Percentiles rank a stretch among this genome's conserved stretches.
Evolutionary conservation across 1,140 invertebrate genomes (phyloP).

Genomic region (Araneus ventricosus): DNA sequence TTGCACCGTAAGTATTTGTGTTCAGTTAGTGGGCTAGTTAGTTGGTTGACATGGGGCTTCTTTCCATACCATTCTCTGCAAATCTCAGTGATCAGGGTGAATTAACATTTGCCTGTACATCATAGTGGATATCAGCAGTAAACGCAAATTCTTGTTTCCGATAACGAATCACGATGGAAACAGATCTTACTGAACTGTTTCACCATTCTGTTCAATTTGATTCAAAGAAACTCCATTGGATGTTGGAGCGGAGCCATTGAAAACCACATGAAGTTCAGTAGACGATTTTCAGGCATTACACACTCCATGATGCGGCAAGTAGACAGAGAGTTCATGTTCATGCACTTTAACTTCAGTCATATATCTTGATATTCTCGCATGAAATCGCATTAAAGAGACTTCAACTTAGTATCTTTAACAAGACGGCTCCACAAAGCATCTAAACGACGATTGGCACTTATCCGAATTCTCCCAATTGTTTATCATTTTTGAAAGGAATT

Average conservation of each 20-base stretch:
- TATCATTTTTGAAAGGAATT: too few relatives aligned
- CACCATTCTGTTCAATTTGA: background rate
- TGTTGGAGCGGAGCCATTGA: background rate
- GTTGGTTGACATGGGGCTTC: constrained; percentile 77
- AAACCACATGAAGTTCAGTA: background rate
- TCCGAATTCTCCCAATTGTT: too few relatives aligned
- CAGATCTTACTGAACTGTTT: background rate
- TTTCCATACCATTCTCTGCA: constrained; percentile 81
- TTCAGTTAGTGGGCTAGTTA: constrained; percentile 77
- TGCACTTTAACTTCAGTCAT: too few relatives aligned
- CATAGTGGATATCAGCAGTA: constrained; percentile 8
- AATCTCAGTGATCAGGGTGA: constrained; percentile 45
- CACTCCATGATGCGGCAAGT: background rate
- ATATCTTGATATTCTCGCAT: too few relatives aligned
- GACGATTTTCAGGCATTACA: background rate
- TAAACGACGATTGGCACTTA: too few relatives aligned
- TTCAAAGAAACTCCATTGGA: background rate
- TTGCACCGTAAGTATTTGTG: constrained; percentile 79
- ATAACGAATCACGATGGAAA: constrained; percentile 24
- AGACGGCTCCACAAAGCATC: too few relatives aligned
- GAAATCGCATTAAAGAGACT: too few relatives aligned
- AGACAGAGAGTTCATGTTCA: background rate
- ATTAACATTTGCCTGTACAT: constrained; percentile 12
- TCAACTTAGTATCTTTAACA: too few relatives aligned
- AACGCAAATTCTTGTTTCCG: constrained; percentile 22